phyloP scores from a whole-genome alignment of 2,113 vertebrate species.

The Perca fluviatilis region DNA sequence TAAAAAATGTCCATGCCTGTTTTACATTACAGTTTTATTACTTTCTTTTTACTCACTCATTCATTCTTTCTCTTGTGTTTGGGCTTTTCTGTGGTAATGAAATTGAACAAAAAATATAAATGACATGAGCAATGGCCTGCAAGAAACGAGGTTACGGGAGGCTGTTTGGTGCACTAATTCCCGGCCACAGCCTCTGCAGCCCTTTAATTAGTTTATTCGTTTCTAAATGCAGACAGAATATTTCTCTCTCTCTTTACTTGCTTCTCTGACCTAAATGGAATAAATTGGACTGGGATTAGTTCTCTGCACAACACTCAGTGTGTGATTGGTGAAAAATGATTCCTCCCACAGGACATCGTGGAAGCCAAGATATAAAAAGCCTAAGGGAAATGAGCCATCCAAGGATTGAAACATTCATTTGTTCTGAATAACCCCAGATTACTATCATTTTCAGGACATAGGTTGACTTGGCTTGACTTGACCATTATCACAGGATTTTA shows the following conservation, averaged over 20 bases:
- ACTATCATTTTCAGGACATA: neutral
- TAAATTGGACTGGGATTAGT: constrained; percentile 80
- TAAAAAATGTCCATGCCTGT: constrained; percentile 17
- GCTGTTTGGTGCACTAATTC: constrained; percentile 54
- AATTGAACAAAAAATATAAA: constrained; percentile 52
- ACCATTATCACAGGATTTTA: neutral
- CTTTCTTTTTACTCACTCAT: constrained; percentile 14
- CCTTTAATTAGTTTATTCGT: constrained; percentile 80
- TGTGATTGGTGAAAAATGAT: constrained; percentile 65
- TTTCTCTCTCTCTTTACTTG: constrained; percentile 71
- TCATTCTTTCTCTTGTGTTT: constrained; percentile 16
- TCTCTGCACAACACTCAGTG: constrained; percentile 57
- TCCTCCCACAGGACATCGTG: constrained; percentile 41
- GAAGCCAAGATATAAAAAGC: constrained; percentile 41
- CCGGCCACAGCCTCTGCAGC: constrained; percentile 59
- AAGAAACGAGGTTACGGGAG: constrained; percentile 62
- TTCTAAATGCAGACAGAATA: constrained; percentile 74
- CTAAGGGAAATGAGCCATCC: constrained; percentile 33
- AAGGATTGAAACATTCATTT: constrained; percentile 27
- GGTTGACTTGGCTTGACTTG: neutral
- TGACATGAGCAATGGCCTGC: constrained; percentile 39
- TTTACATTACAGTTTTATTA: constrained; percentile 28
- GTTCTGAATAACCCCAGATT: constrained; percentile 13
- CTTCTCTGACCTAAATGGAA: constrained; percentile 79
- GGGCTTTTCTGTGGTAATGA: constrained; percentile 28